A percentile compares a stretch with the other conserved stretches of the same genome.
Conservation (phyloP, 2,113 vertebrate genomes). For the Lonchura striata region DNA sequence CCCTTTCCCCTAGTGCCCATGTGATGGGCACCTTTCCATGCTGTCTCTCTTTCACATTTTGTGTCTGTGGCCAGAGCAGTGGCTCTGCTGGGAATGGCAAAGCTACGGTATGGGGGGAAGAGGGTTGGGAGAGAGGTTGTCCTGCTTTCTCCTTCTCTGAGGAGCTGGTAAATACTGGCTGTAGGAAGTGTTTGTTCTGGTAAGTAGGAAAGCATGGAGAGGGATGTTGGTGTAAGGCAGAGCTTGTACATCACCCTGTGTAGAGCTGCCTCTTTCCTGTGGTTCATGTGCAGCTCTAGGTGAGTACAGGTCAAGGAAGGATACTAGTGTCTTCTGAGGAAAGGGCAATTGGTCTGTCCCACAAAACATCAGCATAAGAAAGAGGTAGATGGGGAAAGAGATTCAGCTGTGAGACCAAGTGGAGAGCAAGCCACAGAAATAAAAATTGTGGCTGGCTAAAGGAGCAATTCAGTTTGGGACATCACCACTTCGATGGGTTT, state of each 20-base stretch:
- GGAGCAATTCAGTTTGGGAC: neutral
- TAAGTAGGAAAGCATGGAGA: neutral
- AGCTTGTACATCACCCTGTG: neutral
- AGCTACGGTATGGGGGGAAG: neutral
- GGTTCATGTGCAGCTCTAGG: neutral
- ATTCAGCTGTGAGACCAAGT: neutral
- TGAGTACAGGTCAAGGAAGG: neutral
- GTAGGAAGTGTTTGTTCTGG: neutral
- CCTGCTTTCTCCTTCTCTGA: neutral
- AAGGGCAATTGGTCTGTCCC: neutral
- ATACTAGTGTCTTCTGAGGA: neutral
- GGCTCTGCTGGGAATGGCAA: neutral
- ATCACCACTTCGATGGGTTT: neutral
- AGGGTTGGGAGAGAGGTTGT: neutral
- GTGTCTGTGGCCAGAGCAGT: neutral
- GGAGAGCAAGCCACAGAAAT: neutral
- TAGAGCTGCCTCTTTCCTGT: neutral
- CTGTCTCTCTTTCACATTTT: neutral
- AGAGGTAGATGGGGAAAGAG: neutral
- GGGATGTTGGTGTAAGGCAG: neutral
- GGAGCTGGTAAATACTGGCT: neutral
- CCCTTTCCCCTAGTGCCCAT: accelerated
- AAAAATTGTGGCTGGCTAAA: neutral
- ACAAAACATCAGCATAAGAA: neutral
- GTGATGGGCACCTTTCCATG: accelerated